Evolutionary conservation across 2,888 invertebrate genomes (phyloP), one percentile per base, ranked within the genome.

Genomic region (Synanthedon vespiformis): DNA sequence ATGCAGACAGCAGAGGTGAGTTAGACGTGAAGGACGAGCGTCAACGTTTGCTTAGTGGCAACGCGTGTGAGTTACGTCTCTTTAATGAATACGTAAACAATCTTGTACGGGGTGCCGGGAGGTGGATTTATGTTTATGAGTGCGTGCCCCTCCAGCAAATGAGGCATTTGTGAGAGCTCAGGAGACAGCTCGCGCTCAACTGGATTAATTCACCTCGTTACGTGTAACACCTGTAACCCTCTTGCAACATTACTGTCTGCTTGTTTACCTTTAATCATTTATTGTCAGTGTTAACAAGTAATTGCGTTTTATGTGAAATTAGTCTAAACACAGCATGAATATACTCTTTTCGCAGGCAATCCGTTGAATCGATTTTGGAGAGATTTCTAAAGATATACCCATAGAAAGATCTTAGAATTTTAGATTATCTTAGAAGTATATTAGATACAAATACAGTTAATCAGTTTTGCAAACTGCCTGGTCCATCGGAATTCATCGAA

Each of bases 61-160:
- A 40, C 44, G 50, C 27, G 10, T 48, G 13, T 52, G 13, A 52
- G 55, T 53, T 56, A 58, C 54, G 58, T 48, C 70, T 71, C 61
- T 71, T 73, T 72, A 66, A 74, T 72, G 65, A 67, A 55, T 52
- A 61, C 59, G 66, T 65, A 67, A 74, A 73, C 74, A 70, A 70
- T 71, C 65, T 64, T 65, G 63, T 65, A 61, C 59, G 63, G 48
- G 16, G 51, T 58, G 22, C 34, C 56, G 55, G 63, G 57, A 18
- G 18, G 8, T 13, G 16, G 18, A 54, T 52, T 58, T 56, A 57
- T 67, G 68, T 72, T 77, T 70, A 71, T 62, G 67, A 65, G 70
- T 62, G 61, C 63, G 65, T 58, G 70, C 64, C 71, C 70, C 68
- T 65, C 59, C 56, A 60, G 61, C 60, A 63, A 63, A 70, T 60